Percentiles rank a stretch among this genome's conserved stretches.
Evolutionary conservation across 2,888 invertebrate genomes (phyloP).

Genomic region (Acleris holmiana): DNA sequence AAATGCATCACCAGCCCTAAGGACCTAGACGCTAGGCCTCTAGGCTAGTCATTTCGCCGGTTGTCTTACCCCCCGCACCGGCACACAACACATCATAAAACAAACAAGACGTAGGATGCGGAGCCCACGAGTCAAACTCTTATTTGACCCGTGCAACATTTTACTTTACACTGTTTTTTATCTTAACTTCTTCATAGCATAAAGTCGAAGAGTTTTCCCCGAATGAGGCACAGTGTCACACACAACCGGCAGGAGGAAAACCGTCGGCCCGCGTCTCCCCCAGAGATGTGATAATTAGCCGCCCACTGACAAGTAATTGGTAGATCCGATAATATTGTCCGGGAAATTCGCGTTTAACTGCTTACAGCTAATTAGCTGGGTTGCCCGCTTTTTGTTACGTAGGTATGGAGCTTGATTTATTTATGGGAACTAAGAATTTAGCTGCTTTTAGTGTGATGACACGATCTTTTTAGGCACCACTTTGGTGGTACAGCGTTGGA

Average conservation of each 20-base stretch:
- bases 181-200: background rate
- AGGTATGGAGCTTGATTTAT: conserved; percentile 35
- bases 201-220: conserved; percentile 5
- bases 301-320: conserved; percentile 56
- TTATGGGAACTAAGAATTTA: background rate
- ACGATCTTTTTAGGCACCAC: too few relatives aligned
- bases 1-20: too few relatives aligned
- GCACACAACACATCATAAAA: too few relatives aligned
- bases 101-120: too few relatives aligned
- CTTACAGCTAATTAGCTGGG: conserved; percentile 39
- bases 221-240: conserved; percentile 29
- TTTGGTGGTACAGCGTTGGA: too few relatives aligned
- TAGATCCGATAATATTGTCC: conserved; percentile 56
- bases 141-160: background rate
- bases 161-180: background rate
- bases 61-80: too few relatives aligned
- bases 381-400: conserved; percentile 42
- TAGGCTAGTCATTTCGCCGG: too few relatives aligned
- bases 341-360: conserved; percentile 46
- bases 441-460: background rate
- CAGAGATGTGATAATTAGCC: conserved; percentile 62
- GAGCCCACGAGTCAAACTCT: too few relatives aligned
- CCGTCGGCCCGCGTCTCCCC: conserved; percentile 30
- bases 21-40: too few relatives aligned
- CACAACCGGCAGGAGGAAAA: conserved; percentile 27